These are phyloP conservation scores for Lepidocolaptes lacrymiger DNA, from an alignment of 2,797 vertebrate species.

Conservation along the genomic window DNA sequence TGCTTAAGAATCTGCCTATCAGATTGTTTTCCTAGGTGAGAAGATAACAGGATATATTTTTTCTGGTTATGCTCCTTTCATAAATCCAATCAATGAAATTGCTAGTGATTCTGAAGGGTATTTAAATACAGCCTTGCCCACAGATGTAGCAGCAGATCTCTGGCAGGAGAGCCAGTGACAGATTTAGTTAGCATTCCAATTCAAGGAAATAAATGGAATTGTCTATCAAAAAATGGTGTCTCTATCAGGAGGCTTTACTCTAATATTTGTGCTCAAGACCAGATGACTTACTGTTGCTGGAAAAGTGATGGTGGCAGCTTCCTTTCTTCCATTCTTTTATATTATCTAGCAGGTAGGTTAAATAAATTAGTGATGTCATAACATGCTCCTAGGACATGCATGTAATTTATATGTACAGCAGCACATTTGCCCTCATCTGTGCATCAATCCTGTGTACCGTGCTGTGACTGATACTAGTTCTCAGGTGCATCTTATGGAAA, in stretches of 20 bases:
- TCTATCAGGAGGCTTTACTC: conserved; percentile 11
- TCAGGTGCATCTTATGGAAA: background rate
- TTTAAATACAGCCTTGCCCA: conserved; percentile 53
- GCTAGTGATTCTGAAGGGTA: conserved; percentile 7
- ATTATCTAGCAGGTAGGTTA: background rate
- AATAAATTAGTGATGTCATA: background rate
- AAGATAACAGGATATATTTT: conserved; percentile 44
- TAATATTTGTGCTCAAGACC: conserved; percentile 3
- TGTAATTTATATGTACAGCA: background rate
- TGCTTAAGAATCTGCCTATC: background rate
- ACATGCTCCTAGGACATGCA: background rate
- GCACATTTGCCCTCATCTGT: background rate
- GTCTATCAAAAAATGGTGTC: conserved; percentile 37
- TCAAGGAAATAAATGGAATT: conserved; percentile 34
- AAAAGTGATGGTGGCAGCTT: background rate
- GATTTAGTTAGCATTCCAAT: conserved; percentile 56
- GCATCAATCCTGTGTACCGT: background rate
- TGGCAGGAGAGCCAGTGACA: conserved; percentile 16
- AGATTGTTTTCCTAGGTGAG: conserved; percentile 15
- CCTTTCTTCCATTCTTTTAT: background rate
- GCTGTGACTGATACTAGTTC: background rate
- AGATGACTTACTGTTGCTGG: conserved; percentile 13
- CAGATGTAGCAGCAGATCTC: conserved; percentile 36
- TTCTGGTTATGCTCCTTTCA: background rate
- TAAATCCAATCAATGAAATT: conserved; percentile 23